Base-by-base conservation (phyloP, 2,797 vertebrate genomes). In the Etheostoma perlongum region DNA sequence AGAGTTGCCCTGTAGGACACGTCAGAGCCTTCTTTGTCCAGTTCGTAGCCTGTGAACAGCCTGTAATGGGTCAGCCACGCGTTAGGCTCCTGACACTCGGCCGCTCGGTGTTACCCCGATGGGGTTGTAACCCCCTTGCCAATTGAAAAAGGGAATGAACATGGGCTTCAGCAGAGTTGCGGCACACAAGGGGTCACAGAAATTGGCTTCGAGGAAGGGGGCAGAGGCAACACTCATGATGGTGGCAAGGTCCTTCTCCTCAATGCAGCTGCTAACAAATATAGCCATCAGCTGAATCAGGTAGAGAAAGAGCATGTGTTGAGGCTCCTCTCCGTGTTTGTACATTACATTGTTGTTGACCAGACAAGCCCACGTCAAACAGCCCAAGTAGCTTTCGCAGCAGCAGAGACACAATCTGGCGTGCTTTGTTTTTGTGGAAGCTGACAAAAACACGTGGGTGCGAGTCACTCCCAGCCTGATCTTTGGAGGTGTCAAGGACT, bases 291-390 rank as follows among this genome's bases (percentile, higher is more conserved):
- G 21, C 44, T 82, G 75, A 18, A 70, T 67, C 40, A 71, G n/a
- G 44, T 71, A 81, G 2, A 81, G 55, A 15, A 81, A 81, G 3
- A 81, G 0, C 54, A 76, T 67, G 57, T 72, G 67, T 1, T 8
- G 0, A 1, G 78, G 72, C 8, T 74, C 60, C 14, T 53, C 7
- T 10, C 61, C 79, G 0, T 0, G 2, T 13, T 42, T 5, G 5
- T 27, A 1, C 0, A 1, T 1, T 2, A 72, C 12, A 1, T 52
- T 8, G 0, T 14, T 6, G 1, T 27, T 2, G 2, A 48, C 1
- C 1, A 74, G 44, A 0, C 23, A 27, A 0, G 18, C n/a, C n/a
- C 6, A 19, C 1, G 15, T 58, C 42, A 2, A 65, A 74, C 53
- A 74, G 11, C 2, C 5, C 18, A 15, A 66, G 44, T 0, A 74